A percentile compares a stretch with the other conserved stretches of the same genome.
Conservation (phyloP, 30 jellyfish, hydroid and myxozoan genomes). For the Aurelia aurita region DNA sequence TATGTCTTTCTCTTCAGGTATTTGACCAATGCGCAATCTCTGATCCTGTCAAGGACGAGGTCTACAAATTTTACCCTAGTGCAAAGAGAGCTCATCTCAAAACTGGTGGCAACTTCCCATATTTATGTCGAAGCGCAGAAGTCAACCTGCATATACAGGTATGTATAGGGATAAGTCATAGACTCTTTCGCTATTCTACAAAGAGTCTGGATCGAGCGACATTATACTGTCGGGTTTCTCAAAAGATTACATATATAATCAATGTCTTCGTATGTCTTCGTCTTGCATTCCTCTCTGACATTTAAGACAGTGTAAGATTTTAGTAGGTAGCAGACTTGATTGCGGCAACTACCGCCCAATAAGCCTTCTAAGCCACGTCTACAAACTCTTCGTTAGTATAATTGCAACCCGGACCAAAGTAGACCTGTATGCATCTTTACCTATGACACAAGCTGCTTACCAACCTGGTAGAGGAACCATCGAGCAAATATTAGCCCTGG, state of each 20-base stretch:
- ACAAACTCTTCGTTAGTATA: conserved; percentile 11
- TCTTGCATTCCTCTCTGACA: no score
- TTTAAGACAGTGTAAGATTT: no score
- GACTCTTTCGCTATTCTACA: no score
- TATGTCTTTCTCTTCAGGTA: conserved; percentile 48
- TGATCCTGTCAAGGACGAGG: conserved; percentile 96
- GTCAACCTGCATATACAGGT: conserved; percentile 96
- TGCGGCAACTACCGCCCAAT: conserved; percentile 1
- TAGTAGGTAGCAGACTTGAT: neutral
- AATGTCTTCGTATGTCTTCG: no score
- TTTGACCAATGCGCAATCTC: conserved; percentile 98
- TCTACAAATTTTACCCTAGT: conserved; percentile 92
- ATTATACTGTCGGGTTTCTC: no score
- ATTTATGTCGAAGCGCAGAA: conserved; percentile 95
- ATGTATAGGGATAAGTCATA: neutral
- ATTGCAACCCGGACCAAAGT: conserved; percentile 19
- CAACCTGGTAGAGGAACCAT: conserved; percentile 29
- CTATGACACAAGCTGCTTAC: conserved; percentile 28
- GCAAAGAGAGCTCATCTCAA: conserved; percentile 96
- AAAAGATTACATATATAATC: no score
- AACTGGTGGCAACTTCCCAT: conserved; percentile 97
- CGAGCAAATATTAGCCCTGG: conserved; percentile 6
- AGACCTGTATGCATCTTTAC: conserved; percentile 29
- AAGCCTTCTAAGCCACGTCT: conserved; percentile 2
- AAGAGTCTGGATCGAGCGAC: no score